These are phyloP conservation scores for Rhopilema esculentum DNA, from an alignment of 30 jellyfish, hydroid and myxozoan genomes.

Conservation along the genomic window DNA sequence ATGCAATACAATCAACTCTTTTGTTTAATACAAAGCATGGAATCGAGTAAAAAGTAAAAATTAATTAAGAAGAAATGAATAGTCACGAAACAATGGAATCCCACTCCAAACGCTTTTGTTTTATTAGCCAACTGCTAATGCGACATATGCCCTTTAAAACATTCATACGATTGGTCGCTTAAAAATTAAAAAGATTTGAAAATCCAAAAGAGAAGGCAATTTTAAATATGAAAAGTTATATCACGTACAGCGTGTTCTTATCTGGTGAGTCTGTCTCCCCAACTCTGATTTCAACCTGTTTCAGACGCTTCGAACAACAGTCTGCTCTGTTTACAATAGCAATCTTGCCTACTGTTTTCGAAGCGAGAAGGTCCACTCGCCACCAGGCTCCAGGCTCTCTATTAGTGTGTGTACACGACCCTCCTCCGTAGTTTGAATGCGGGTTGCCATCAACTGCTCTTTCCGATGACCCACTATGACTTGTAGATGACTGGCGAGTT, in stretches of 20 bases:
- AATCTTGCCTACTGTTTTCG: conserved; percentile 37
- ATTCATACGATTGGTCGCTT: no score
- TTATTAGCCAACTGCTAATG: no score
- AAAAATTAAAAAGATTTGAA: no score
- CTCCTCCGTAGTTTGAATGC: conserved; percentile 7
- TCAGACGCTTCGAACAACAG: conserved; percentile 50
- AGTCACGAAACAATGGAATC: no score
- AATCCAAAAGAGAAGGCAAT: neutral
- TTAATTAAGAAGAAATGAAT: no score
- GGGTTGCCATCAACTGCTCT: conserved; percentile 68
- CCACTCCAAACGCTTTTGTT: no score
- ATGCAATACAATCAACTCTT: no score
- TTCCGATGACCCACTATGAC: conserved; percentile 12
- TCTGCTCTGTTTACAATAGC: conserved; percentile 56
- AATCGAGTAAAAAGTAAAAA: no score
- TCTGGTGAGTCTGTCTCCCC: conserved; percentile 59
- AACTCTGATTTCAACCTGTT: conserved; percentile 53
- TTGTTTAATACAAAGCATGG: no score
- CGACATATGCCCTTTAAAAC: no score
- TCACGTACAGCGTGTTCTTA: conserved; percentile 40
- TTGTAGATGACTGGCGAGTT: conserved; percentile 59
- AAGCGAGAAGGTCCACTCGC: conserved; percentile 51
- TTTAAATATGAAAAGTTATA: neutral
- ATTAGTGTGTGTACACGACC: conserved; percentile 55
- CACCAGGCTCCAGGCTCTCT: conserved; percentile 67